Base-by-base conservation (phyloP, 2,888 invertebrate species). In the Parochlus steinenii region DNA sequence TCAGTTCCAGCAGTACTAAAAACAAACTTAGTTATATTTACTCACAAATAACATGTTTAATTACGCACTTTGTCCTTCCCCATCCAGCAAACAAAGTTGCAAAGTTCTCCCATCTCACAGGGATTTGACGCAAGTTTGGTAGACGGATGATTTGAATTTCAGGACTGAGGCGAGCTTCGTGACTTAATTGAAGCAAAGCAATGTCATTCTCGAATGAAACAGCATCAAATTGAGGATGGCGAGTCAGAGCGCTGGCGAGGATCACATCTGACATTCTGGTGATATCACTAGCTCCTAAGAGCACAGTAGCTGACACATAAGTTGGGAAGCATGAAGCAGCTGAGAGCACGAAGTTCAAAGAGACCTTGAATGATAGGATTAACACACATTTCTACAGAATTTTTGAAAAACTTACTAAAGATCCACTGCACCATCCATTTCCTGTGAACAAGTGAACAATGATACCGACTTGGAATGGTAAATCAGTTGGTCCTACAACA, bases 341-440 rank as follows among this genome's bases (percentile, higher is more conserved):
- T 6, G 31, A 22, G 4, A 31, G 22, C 6, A 31, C 31, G 23
- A 31, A 31, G 4, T 14, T 19, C 11, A 14, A 12, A 4, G 31
- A 31, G n/a, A 31, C 23, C 22, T n/a, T n/a, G n/a, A n/a, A n/a
- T n/a, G n/a, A n/a, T n/a, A n/a, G n/a, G n/a, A n/a, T n/a, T n/a
- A n/a, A n/a, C n/a, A n/a, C n/a, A n/a, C n/a, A n/a, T n/a, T n/a
- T n/a, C n/a, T n/a, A n/a, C n/a, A n/a, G n/a, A n/a, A n/a, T n/a
- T n/a, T n/a, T n/a, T n/a, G n/a, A n/a, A n/a, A n/a, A n/a, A n/a
- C n/a, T n/a, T n/a, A n/a, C n/a, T n/a, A 31, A 31, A 7, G 16
- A 16, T 20, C 31, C 31, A 20, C 31, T 23, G 15, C 31, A 31
- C 31, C 31, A 31, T 3, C 8, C 6, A n/a, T 31, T 31, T 8